Conservation (phyloP, 2,797 vertebrate genomes). For the Myotis myotis region DNA sequence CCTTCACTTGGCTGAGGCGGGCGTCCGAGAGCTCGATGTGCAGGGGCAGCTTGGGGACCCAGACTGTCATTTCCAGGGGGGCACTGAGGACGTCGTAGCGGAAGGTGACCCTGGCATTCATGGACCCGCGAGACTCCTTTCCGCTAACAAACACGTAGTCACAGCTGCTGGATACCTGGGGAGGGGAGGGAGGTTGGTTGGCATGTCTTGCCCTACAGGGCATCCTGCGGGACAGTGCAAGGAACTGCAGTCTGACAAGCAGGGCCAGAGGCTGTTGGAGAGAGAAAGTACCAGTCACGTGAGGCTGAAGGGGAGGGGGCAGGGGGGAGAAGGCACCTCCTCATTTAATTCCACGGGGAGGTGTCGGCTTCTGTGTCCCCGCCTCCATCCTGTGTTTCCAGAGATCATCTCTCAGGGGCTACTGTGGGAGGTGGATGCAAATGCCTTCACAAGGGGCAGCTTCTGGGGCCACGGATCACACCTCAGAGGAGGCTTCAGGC, state of each 20-base stretch:
- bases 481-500: not conserved
- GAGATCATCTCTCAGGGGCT: not conserved
- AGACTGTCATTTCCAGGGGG: slow-evolving; percentile 96
- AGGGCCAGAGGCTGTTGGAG: not conserved
- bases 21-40: slow-evolving; percentile 93
- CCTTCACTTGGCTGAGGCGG: slow-evolving; percentile 96
- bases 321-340: not conserved
- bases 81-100: slow-evolving; percentile 95
- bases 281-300: not conserved
- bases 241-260: not conserved
- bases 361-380: not conserved
- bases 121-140: slow-evolving; percentile 96
- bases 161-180: slow-evolving; percentile 96
- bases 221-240: not conserved
- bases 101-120: slow-evolving; percentile 96
- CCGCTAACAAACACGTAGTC: slow-evolving; percentile 98
- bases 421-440: not conserved
- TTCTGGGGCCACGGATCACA: not conserved
- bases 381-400: not conserved
- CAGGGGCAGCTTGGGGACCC: slow-evolving; percentile 97
- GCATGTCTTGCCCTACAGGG: not conserved
- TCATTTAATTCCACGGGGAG: not conserved
- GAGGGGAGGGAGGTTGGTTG: slow-evolving; percentile 41
- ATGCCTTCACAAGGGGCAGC: not conserved
- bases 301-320: not conserved